phyloP scores from a whole-genome alignment of 2,113 vertebrate genomes.

The Cnemophilus loriae region DNA sequence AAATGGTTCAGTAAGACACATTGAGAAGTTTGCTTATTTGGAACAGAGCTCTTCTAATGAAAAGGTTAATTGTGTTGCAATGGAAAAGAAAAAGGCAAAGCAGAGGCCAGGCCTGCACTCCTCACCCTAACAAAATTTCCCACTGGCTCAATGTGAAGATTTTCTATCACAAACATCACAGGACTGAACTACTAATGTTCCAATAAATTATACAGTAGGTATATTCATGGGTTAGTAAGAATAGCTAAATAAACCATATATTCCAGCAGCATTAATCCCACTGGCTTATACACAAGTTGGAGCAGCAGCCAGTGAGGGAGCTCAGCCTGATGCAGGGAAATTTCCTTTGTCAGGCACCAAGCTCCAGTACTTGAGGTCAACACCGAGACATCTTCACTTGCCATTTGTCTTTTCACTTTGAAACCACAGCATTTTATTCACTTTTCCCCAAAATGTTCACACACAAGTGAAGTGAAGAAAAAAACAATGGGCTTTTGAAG shows the following conservation, averaged over 20 bases:
- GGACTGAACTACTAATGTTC: neutral
- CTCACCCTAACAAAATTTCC: conserved; percentile 44
- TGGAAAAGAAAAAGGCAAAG: conserved; percentile 42
- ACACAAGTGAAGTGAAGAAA: neutral
- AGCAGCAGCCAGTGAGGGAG: neutral
- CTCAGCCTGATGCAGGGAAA: neutral
- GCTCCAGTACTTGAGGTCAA: neutral
- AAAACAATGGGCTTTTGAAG: neutral
- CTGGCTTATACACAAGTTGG: neutral
- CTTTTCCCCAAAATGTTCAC: neutral
- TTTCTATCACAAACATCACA: neutral
- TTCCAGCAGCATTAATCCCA: neutral
- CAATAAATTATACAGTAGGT: neutral
- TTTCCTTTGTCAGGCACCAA: neutral
- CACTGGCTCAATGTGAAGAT: neutral
- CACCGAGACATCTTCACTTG: accelerated
- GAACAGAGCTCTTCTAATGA: conserved; percentile 54
- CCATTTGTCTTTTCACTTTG: neutral
- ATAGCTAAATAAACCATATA: conserved; percentile 13
- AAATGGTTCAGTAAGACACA: conserved; percentile 44
- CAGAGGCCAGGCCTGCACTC: conserved; percentile 9
- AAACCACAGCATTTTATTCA: neutral
- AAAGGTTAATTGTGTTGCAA: conserved; percentile 65
- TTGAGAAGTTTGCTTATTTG: conserved; percentile 51
- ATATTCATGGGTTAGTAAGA: neutral